phyloP scores from a whole-genome alignment of 2,113 vertebrate genomes.

The Chlorocebus sabaeus region DNA sequence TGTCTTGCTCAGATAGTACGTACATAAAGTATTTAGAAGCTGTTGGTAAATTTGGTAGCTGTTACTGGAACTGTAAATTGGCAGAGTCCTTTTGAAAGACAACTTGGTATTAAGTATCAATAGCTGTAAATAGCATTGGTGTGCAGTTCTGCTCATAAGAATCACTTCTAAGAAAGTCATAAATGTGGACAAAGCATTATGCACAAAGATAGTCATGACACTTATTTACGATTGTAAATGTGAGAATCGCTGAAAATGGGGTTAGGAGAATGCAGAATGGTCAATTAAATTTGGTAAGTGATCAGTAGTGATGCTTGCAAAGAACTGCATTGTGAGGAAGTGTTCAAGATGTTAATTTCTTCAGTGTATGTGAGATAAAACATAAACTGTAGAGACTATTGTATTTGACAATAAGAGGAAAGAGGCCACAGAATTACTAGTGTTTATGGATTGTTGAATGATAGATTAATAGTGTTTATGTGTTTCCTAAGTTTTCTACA shows the following conservation, averaged over 20 bases:
- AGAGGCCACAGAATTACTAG: rapidly evolving
- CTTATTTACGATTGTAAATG: not conserved
- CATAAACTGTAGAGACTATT: rapidly evolving
- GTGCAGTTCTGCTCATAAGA: not conserved
- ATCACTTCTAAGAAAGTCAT: not conserved
- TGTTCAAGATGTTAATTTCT: too few species aligned
- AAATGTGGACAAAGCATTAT: not conserved
- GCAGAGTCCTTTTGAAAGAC: not conserved
- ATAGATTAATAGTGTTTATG: too few species aligned
- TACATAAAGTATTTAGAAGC: not conserved
- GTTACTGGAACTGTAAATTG: rapidly evolving
- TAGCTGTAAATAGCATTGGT: not conserved
- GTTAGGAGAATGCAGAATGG: not conserved
- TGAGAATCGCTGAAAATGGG: not conserved
- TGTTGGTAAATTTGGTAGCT: not conserved
- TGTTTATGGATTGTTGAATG: too few species aligned
- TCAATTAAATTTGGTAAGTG: rapidly evolving
- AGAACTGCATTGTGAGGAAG: rapidly evolving
- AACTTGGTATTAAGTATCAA: not conserved
- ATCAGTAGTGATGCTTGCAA: too few species aligned
- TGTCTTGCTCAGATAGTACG: not conserved
- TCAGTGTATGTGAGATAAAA: rapidly evolving
- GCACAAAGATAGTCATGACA: not conserved
- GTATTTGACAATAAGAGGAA: not conserved
- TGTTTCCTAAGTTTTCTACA: not conserved